Conservation (phyloP, 2,797 vertebrate genomes). For the Takifugu rubripes region DNA sequence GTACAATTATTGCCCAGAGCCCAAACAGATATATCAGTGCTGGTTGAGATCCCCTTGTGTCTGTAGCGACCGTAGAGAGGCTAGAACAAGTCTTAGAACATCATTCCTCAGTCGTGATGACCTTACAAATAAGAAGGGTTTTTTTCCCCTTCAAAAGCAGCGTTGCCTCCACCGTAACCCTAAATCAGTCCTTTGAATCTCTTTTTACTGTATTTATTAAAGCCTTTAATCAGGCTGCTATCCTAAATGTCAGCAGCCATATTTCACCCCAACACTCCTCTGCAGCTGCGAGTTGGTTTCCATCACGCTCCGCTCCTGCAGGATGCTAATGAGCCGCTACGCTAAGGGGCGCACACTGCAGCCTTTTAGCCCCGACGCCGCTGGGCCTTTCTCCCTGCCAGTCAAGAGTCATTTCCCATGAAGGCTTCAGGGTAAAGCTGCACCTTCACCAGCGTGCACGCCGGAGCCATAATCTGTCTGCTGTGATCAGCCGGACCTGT, state of each 20-base stretch:
- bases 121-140: constrained; percentile 12
- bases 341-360: constrained; percentile 72
- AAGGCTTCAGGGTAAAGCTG: constrained; percentile 73
- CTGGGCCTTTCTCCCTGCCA: constrained; percentile 76
- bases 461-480: constrained; percentile 75
- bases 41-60: constrained; percentile 29
- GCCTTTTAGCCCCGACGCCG: constrained; percentile 76
- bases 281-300: constrained; percentile 82
- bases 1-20: constrained; percentile 27
- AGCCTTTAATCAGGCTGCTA: constrained; percentile 75
- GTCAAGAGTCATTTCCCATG: constrained; percentile 86
- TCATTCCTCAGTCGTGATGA: constrained; percentile 8
- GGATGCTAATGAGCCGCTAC: constrained; percentile 80
- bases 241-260: constrained; percentile 74
- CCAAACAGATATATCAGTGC: constrained; percentile 23
- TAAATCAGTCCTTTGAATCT: constrained; percentile 51
- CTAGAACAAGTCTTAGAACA: constrained; percentile 17
- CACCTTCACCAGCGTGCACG: constrained; percentile 55
- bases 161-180: constrained; percentile 43
- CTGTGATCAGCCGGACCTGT: constrained; percentile 70
- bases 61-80: constrained; percentile 18
- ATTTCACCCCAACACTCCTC: constrained; percentile 56
- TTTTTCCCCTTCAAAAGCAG: constrained; percentile 63
- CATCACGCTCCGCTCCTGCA: constrained; percentile 62
- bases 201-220: constrained; percentile 21